phyloP scores from a whole-genome alignment of 2,888 invertebrate species.

The Epinotia ramella region DNA sequence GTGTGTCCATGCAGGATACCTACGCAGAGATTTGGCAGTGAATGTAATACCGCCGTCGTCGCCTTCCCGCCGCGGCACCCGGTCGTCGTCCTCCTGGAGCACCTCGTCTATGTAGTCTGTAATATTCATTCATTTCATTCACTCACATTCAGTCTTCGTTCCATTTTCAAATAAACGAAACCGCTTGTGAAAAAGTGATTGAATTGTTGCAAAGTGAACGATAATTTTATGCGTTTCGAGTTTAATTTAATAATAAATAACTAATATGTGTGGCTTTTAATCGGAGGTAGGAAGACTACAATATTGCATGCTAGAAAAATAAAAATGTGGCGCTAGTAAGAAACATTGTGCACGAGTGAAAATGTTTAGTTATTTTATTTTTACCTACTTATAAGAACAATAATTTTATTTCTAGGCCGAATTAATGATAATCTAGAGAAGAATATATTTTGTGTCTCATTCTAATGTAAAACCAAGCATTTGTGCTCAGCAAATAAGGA shows the following conservation, averaged over 20 bases:
- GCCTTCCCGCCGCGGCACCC: constrained; percentile 83
- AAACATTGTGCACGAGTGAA: constrained; percentile 13
- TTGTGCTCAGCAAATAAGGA: constrained; percentile 44
- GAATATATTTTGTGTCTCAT: constrained; percentile 7
- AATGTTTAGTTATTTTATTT: constrained; percentile 6
- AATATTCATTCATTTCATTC: constrained; percentile 46
- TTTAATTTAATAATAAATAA: background rate
- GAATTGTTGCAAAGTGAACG: constrained; percentile 12
- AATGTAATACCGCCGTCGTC: constrained; percentile 96
- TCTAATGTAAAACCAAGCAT: constrained; percentile 42
- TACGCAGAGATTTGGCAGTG: constrained; percentile 95
- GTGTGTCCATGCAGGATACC: constrained; percentile 85
- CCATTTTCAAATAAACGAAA: constrained; percentile 43
- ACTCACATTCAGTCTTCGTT: constrained; percentile 6
- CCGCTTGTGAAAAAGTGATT: background rate
- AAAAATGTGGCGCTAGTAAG: constrained; percentile 11
- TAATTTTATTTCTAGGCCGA: background rate
- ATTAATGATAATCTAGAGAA: background rate
- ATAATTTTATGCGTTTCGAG: background rate
- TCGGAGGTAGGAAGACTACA: constrained; percentile 28
- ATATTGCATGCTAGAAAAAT: constrained; percentile 40
- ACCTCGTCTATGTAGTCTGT: constrained; percentile 95
- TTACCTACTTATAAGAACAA: background rate
- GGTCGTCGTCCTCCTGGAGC: constrained; percentile 87
- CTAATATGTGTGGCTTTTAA: constrained; percentile 26